Conservation (phyloP, 2,888 invertebrate species). For the Hypomecis atomaria region DNA sequence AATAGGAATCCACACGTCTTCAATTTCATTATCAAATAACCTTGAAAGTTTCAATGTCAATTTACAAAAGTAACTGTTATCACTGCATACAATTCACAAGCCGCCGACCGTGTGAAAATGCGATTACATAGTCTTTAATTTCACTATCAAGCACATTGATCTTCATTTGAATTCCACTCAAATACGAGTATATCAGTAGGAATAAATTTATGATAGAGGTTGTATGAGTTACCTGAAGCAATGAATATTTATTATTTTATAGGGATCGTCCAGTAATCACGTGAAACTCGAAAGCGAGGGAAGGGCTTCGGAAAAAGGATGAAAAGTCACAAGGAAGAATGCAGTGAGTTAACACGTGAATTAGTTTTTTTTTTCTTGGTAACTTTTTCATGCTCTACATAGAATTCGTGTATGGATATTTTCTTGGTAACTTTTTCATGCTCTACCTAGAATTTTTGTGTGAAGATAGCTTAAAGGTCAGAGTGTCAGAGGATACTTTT, state of each 20-base stretch:
- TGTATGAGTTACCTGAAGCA: conserved; percentile 36
- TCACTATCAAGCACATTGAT: conserved; percentile 32
- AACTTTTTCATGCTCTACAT: no score
- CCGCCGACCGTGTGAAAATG: conserved; percentile 26
- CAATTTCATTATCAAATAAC: not conserved
- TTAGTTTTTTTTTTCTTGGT: no score
- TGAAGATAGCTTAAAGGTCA: no score
- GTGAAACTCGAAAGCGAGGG: no score
- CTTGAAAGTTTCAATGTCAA: not conserved
- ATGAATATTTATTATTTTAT: conserved; percentile 43
- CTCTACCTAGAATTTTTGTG: no score
- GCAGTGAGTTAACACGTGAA: no score
- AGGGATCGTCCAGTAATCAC: conserved; percentile 17
- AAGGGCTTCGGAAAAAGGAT: no score
- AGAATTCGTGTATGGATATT: no score
- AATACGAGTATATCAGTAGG: conserved; percentile 27
- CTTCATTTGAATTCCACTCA: conserved; percentile 38
- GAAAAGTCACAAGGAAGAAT: no score
- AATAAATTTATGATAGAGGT: conserved; percentile 34
- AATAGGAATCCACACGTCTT: not conserved
- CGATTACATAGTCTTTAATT: conserved; percentile 25
- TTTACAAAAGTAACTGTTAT: not conserved
- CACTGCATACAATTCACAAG: conserved; percentile 16
- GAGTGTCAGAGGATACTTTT: no score
- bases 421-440: no score